A percentile compares a stretch with the other conserved stretches of the same genome.
Evolutionary conservation across 2,113 vertebrate species (phyloP).

Genomic region (Pandion haliaetus): DNA sequence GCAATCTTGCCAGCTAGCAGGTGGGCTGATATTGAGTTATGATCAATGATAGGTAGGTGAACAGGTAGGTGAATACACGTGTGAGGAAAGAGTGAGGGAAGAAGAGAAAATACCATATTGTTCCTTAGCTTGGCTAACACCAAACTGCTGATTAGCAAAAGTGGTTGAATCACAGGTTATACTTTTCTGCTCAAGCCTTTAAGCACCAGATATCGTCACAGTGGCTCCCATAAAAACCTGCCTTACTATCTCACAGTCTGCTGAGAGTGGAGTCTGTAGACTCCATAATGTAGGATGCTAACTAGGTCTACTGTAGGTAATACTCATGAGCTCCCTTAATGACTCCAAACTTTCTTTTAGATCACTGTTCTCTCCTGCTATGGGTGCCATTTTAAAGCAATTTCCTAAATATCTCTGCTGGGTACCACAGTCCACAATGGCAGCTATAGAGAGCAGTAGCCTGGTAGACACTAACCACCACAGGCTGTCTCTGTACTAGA

Average conservation of each 20-base stretch:
- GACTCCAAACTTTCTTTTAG: constrained; percentile 22
- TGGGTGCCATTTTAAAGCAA: not conserved
- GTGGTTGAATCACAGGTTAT: not conserved
- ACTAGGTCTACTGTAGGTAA: not conserved
- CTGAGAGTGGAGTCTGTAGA: not conserved
- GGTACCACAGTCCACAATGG: not conserved
- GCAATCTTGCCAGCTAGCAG: not conserved
- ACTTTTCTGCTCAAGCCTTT: not conserved
- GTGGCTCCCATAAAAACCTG: not conserved
- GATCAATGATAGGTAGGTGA: not conserved
- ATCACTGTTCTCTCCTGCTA: not conserved
- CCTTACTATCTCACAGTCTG: not conserved
- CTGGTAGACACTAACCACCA: not conserved
- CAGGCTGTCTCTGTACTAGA: not conserved
- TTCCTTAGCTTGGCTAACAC: not conserved
- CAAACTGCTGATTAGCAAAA: not conserved
- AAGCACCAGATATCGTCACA: not conserved
- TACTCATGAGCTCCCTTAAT: not conserved
- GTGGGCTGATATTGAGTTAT: not conserved
- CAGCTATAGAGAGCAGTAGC: not conserved
- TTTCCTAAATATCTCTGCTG: not conserved
- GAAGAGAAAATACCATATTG: not conserved
- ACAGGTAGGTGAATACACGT: not conserved
- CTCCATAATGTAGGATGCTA: not conserved
- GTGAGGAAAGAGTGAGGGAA: not conserved